Conservation (phyloP, 2,797 vertebrate genomes). For the Premnoplex brunnescens region DNA sequence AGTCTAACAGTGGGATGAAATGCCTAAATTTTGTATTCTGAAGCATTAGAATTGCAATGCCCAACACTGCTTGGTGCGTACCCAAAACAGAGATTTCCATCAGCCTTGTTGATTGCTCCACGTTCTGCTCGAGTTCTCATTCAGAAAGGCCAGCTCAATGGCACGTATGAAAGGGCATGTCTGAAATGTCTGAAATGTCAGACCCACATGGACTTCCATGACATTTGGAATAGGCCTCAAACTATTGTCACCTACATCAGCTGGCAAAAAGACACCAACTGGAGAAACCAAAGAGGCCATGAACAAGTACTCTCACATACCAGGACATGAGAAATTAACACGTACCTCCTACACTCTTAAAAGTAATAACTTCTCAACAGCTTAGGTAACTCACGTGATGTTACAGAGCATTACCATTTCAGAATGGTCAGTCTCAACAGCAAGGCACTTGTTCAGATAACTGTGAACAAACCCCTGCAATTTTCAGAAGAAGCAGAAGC, state of each 20-base stretch:
- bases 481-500: constrained; percentile 66
- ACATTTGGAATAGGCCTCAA: not conserved
- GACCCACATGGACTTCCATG: not conserved
- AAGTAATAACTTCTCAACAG: not conserved
- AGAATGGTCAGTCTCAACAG: not conserved
- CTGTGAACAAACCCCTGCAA: not conserved
- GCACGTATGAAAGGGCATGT: not conserved
- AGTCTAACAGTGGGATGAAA: not conserved
- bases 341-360: not conserved
- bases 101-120: not conserved
- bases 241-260: not conserved
- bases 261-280: not conserved
- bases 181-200: not conserved
- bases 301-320: not conserved
- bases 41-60: not conserved
- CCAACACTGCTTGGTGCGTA: not conserved
- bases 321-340: not conserved
- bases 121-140: not conserved
- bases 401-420: not conserved
- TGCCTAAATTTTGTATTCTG: not conserved
- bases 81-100: not conserved
- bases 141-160: not conserved
- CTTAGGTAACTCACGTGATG: not conserved
- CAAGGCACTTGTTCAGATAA: constrained; percentile 19
- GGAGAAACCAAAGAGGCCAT: not conserved